Conservation (phyloP, 1,140 invertebrate genomes). For the Drosophila ananassae region DNA sequence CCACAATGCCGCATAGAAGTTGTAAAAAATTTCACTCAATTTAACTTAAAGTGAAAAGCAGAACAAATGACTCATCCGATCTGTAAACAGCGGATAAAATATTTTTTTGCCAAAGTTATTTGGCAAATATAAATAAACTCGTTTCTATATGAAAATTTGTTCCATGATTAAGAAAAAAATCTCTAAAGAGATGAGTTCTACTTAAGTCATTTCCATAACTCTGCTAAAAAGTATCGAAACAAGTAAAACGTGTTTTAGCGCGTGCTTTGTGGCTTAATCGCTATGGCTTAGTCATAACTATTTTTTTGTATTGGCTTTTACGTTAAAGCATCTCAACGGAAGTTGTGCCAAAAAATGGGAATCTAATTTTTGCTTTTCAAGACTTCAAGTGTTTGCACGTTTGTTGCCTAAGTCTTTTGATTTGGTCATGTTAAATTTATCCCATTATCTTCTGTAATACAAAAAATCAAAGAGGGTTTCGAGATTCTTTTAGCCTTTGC, state of each 20-base stretch:
- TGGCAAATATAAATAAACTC: conserved; percentile 56
- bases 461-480: conserved; percentile 2
- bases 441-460: not conserved
- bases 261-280: conserved; percentile 57
- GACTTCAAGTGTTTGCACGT: conserved; percentile 10
- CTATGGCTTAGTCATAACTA: conserved; percentile 68
- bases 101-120: conserved; percentile 39
- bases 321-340: conserved; percentile 53
- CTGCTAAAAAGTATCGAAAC: conserved; percentile 44
- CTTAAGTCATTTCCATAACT: conserved; percentile 55
- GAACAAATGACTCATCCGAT: conserved; percentile 68
- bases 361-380: not conserved
- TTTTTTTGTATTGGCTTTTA: conserved; percentile 51
- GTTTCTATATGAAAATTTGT: conserved; percentile 55
- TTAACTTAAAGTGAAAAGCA: conserved; percentile 77
- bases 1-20: conserved; percentile 38
- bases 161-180: conserved; percentile 42
- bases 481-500: conserved; percentile 2
- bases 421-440: not conserved
- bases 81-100: conserved; percentile 36
- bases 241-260: conserved; percentile 64
- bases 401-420: conserved; percentile 40
- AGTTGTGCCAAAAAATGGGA: conserved; percentile 30
- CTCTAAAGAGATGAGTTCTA: conserved; percentile 63
- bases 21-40: conserved; percentile 73